Evolutionary conservation across 1,140 invertebrate genomes (phyloP), one percentile per base, ranked within the genome.

Genomic region (Trichogramma pretiosum): DNA sequence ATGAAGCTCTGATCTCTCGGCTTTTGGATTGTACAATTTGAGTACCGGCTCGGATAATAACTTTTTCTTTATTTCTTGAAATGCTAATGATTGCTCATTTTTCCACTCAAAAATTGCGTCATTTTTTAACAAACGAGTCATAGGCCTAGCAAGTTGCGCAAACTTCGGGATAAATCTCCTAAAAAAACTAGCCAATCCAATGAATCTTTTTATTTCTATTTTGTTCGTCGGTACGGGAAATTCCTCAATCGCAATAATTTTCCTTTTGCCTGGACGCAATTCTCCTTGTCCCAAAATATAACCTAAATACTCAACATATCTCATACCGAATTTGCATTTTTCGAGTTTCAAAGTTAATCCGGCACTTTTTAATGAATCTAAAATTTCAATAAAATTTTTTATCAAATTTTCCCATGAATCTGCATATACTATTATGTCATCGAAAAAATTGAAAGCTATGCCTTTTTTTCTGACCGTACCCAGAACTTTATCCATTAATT

Each of bases 181-280:
- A 48, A 72, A 73, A 56, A 67, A 76, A 2, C 61, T 57, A 3
- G 58, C 54, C 22, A 76, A 51, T 3, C 75, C 74, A 2, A 76
- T 32, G 49, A 78, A 75, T 22, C 57, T 19, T 37, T 66, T 48
- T 0, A 76, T 22, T 32, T 72, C 59, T 30, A 64, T 61, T 5
- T 57, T 42, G 46, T 49, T 64, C 35, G 42, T 58, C 8, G 67
- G 68, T 16, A 19, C 36, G 2, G 61, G 59, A 46, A 60, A 61
- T 21, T 66, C 40, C 16, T 49, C 22, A 17, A 73, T 64, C 3
- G 66, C 63, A 14, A 50, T 26, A 21, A 71, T 57, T 55, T 71
- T 70, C 16, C 54, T 47, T 2, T 61, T 56, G 43, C 70, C 61
- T 3, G 61, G 60, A 8, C 38, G 14, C 2, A 73, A 49, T 11